Evolutionary conservation across 2,888 invertebrate species (phyloP).

Genomic region (Eupithecia pulchellata): DNA sequence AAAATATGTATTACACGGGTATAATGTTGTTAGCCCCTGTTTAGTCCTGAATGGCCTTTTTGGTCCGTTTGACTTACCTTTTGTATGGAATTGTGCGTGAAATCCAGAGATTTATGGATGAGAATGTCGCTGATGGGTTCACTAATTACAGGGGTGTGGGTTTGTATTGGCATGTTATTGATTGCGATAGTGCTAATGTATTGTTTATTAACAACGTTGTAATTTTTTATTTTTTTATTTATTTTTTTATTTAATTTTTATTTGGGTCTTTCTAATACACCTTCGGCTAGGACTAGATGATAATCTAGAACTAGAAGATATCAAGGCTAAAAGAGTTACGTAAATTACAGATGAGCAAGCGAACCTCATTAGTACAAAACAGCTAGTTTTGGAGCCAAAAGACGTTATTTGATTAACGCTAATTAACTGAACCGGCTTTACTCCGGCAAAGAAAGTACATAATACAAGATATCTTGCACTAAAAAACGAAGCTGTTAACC

Average conservation of each 20-base stretch:
- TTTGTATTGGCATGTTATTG: constrained; percentile 12
- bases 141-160: constrained; percentile 69
- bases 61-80: constrained; percentile 78
- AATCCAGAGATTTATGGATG: constrained; percentile 77
- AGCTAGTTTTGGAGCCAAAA: constrained; percentile 66
- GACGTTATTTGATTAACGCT: constrained; percentile 83
- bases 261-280: too few relatives aligned
- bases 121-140: constrained; percentile 62
- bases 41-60: constrained; percentile 73
- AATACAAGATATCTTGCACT: constrained; percentile 37
- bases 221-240: too few relatives aligned
- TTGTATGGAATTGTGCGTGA: constrained; percentile 80
- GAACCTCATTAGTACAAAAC: constrained; percentile 57
- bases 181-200: constrained; percentile 19
- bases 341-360: constrained; percentile 21
- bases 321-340: constrained; percentile 7
- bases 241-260: too few relatives aligned
- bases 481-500: constrained; percentile 16
- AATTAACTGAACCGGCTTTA: constrained; percentile 78
- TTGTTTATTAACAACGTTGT: too few relatives aligned
- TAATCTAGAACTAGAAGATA: not conserved
- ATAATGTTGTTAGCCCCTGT: constrained; percentile 83
- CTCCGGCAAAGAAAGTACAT: constrained; percentile 72
- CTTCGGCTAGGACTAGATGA: too few relatives aligned
- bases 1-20: constrained; percentile 85